Evolutionary conservation across 2,797 vertebrate genomes (phyloP), one percentile per base, ranked within the genome.

Genomic region (Siniperca obscura): DNA sequence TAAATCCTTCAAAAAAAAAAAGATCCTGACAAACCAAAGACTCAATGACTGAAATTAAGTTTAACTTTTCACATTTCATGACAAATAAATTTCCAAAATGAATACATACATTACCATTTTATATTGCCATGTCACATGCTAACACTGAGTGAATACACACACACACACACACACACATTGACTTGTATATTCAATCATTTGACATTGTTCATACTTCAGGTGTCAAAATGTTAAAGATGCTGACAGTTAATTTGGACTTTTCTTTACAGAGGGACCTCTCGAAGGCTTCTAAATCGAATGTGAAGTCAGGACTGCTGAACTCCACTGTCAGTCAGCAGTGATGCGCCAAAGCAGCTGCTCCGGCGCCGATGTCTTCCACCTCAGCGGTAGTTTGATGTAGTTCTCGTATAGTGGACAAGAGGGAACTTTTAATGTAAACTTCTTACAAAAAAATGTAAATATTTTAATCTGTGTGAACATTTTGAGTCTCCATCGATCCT

Each of bases 241-340:
- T 69, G 30, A 76, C 53, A 0, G 34, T 52, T 55, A 1, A 9
- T n/a, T 68, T 16, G 25, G 3, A 5, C n/a, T 80, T 69, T 27
- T 82, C 16, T 81, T 77, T 21, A 82, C 96, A 98, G 98, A 97
- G 91, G 70, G 96, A 97, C 86, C 95, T 99, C 89, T 95, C 97
- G 76, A 96, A 97, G 92, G 96, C 96, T 75, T 96, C 97, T 86
- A 97, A 90, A 89, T 96, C 94, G 68, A 95, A 94, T 5, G 74
- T 86, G 60, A 89, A 92, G 81, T 72, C 95, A 17, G 92, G 87
- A 36, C n/a, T 97, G 84, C 94, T 99, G 73, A 99, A 98, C 95
- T 99, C 98, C 30, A 99, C 98, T 0, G 86, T 96, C 87, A 87
- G 93, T 50, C 90, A 87, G 2, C 91, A 95, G 27, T 92, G 89